phyloP scores from a whole-genome alignment of 2,888 invertebrate species.

The Nymphalis urticae region DNA sequence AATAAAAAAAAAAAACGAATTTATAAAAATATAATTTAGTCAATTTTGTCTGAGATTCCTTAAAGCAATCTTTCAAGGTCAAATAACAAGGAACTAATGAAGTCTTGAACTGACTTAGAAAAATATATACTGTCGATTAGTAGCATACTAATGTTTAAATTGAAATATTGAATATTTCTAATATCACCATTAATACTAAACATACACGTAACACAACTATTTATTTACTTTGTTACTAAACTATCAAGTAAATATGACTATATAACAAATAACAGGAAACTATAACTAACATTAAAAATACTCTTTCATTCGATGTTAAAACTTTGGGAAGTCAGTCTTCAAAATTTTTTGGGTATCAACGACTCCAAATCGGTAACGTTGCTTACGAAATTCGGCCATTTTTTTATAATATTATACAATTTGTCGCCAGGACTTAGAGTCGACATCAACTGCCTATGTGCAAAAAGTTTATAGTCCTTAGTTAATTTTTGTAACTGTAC shows the following conservation, averaged over 20 bases:
- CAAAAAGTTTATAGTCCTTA: conserved; percentile 84
- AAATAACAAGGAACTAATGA: no score
- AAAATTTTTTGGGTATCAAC: conserved; percentile 49
- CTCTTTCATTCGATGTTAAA: neutral
- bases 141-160: no score
- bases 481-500: conserved; percentile 82
- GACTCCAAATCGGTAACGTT: conserved; percentile 52
- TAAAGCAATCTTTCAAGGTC: no score
- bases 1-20: no score
- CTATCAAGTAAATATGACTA: neutral
- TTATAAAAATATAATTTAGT: no score
- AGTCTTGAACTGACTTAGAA: no score
- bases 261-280: neutral
- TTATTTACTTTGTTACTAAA: no score
- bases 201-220: no score
- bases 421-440: conserved; percentile 86
- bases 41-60: no score
- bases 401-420: conserved; percentile 83
- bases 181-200: no score
- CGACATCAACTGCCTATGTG: conserved; percentile 84
- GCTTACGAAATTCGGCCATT: conserved; percentile 85
- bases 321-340: neutral
- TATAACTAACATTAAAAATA: neutral
- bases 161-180: no score
- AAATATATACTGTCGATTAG: no score